phyloP scores from a whole-genome alignment of 2,888 invertebrate species.

The Dilophus febrilis region DNA sequence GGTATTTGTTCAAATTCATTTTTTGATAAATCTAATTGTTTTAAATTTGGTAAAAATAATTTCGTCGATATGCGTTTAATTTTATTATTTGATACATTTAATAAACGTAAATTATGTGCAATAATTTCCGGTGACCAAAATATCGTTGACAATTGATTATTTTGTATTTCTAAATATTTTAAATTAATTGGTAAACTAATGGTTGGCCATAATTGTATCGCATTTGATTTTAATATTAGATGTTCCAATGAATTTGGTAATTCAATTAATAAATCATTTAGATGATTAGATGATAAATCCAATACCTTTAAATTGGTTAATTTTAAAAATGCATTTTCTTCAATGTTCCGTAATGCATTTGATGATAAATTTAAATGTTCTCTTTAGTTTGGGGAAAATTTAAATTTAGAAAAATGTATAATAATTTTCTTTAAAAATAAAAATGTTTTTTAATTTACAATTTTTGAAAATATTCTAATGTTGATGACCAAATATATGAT shows the following conservation, averaged over 20 bases:
- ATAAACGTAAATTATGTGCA: conserved; percentile 2
- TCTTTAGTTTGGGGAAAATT: background rate
- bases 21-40: conserved; percentile 6
- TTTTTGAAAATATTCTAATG: conserved; percentile 6
- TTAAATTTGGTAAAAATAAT: background rate
- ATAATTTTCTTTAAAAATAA: background rate
- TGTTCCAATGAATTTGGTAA: conserved; percentile 4
- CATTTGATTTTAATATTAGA: conserved; percentile 5
- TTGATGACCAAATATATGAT: conserved; percentile 3
- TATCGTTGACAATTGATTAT: conserved; percentile 5
- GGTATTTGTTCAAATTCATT: conserved; percentile 7
- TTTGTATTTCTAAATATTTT: conserved; percentile 5
- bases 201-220: conserved; percentile 7
- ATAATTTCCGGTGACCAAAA: background rate
- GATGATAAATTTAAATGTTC: conserved; percentile 6
- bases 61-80: conserved; percentile 2
- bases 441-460: conserved; percentile 4
- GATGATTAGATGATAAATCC: conserved; percentile 7
- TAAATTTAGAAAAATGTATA: background rate
- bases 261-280: conserved; percentile 1
- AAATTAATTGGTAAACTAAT: conserved; percentile 4
- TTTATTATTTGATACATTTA: conserved; percentile 4
- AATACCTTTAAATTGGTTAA: conserved; percentile 4
- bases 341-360: conserved; percentile 7
- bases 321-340: conserved; percentile 6